These are phyloP conservation scores for Rhyacophila evoluta DNA, from an alignment of 2,888 invertebrate species.

Conservation along the genomic window DNA sequence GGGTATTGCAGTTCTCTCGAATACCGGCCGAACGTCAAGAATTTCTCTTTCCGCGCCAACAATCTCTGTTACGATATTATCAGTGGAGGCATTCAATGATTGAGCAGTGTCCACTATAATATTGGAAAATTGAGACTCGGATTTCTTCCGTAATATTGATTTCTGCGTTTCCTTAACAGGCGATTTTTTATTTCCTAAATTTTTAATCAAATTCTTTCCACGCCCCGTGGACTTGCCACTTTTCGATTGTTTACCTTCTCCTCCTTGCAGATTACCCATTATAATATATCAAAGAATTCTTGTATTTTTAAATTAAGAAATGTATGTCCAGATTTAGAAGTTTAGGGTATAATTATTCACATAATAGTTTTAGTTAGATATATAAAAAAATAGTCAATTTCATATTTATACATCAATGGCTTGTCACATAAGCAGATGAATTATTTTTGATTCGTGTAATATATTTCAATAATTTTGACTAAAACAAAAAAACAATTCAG, in stretches of 20 bases:
- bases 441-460: too few relatives aligned
- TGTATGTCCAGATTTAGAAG: too few relatives aligned
- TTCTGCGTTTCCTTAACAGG: conserved; percentile 59
- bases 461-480: too few relatives aligned
- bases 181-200: conserved; percentile 64
- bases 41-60: conserved; percentile 54
- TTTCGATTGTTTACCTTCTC: conserved; percentile 67
- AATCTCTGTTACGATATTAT: conserved; percentile 53
- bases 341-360: too few relatives aligned
- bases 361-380: too few relatives aligned
- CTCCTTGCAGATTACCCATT: conserved; percentile 72
- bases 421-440: too few relatives aligned
- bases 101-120: conserved; percentile 30
- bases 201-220: conserved; percentile 70
- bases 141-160: conserved; percentile 56
- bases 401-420: too few relatives aligned
- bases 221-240: conserved; percentile 71
- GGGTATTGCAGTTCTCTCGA: conserved; percentile 52
- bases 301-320: too few relatives aligned
- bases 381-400: too few relatives aligned
- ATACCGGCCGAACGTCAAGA: conserved; percentile 56
- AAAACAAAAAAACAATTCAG: too few relatives aligned
- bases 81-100: conserved; percentile 44
- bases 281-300: too few relatives aligned
- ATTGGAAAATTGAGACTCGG: conserved; percentile 55